Evolutionary conservation across 2,888 invertebrate species (phyloP), one percentile per base, ranked within the genome.

Genomic region (Lasioglossum lativentre): DNA sequence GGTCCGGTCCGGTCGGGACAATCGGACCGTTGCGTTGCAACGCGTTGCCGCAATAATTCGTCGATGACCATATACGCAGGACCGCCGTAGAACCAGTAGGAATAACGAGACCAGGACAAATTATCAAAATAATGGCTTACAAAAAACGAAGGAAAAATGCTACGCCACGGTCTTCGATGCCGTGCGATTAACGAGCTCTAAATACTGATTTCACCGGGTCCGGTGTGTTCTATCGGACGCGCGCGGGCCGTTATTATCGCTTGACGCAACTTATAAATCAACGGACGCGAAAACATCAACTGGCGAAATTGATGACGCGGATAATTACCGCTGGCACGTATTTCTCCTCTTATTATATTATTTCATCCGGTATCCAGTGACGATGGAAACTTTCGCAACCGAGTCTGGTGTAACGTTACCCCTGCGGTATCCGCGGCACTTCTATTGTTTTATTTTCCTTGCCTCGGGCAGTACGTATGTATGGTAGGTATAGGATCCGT

Each of bases 101-200:
- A 80, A 80, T 89, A 90, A 90, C 75, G 82, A 82, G 88, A 78
- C 78, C 56, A 73, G 79, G 88, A 89, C 89, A 89, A 89, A 90
- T 90, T 87, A 88, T 90, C 83, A 78, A 85, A 87, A 85, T 85
- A 88, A 90, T 81, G 85, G 82, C 80, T n/a, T 52, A 72, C 72
- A 90, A 90, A n/a, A 76, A 90, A 89, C 38, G 40, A 30, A 12
- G 56, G 83, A 88, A 80, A 87, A 87, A 83, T 82, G 40, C 34
- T 72, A n/a, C 38, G 27, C 16, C 63, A 68, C 68, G 38, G n/a
- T 12, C 19, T 66, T 66, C 30, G 30, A 34, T 19, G 66, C 66
- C 10, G 66, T 8, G 34, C 78, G 80, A 87, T 85, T 80, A 82
- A 87, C 80, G 87, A 89, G 74, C 56, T 14, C 52, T 86, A 89